These are phyloP conservation scores for Drosophila mercatorum DNA, from an alignment of 2,888 invertebrate genomes.

Conservation along the genomic window DNA sequence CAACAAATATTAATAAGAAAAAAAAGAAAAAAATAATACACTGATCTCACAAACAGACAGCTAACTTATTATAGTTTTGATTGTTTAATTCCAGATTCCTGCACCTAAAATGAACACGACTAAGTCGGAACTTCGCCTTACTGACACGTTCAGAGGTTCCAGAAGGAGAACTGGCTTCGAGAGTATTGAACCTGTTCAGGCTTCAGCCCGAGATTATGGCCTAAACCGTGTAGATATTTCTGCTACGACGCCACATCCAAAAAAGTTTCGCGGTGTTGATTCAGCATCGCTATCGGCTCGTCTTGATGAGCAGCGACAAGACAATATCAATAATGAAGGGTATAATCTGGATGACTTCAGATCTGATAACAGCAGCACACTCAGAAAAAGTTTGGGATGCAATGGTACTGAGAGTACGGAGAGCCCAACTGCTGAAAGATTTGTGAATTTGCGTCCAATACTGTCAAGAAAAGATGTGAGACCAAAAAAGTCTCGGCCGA, in stretches of 20 bases:
- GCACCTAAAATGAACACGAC: too few relatives aligned
- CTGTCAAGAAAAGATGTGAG: too few relatives aligned
- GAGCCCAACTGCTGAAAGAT: too few relatives aligned
- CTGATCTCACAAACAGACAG: neutral
- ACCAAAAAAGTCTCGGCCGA: too few relatives aligned
- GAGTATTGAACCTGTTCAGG: rapidly evolving
- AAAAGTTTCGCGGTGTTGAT: constrained; percentile 26
- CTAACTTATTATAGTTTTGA: neutral
- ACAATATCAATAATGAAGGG: too few relatives aligned
- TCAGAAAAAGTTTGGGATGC: too few relatives aligned
- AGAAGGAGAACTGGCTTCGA: constrained; percentile 5
- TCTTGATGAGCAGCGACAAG: constrained; percentile 11
- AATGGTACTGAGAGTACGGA: too few relatives aligned
- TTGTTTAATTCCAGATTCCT: neutral
- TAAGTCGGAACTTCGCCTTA: too few relatives aligned
- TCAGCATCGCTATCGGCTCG: constrained; percentile 32
- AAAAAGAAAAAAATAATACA: neutral
- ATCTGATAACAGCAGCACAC: too few relatives aligned
- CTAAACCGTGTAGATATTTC: constrained; percentile 26
- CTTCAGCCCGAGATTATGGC: constrained; percentile 50
- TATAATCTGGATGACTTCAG: too few relatives aligned
- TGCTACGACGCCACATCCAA: constrained; percentile 53
- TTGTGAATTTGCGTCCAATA: neutral
- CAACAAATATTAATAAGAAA: neutral
- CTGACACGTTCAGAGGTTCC: rapidly evolving